Evolutionary conservation across 2,113 vertebrate genomes (phyloP).

Genomic region (Tragelaphus strepsiceros): DNA sequence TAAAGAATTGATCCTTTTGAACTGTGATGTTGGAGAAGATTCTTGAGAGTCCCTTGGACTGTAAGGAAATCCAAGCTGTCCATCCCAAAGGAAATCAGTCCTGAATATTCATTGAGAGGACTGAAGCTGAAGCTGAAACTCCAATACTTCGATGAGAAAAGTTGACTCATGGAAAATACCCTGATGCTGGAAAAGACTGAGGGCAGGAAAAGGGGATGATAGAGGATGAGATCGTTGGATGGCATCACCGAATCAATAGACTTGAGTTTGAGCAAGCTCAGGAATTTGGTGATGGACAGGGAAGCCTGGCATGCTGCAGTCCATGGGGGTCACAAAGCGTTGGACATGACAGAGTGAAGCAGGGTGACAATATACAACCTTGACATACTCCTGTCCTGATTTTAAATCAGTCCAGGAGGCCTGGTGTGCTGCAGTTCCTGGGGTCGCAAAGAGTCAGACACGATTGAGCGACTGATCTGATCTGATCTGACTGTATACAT

Average conservation of each 20-base stretch:
- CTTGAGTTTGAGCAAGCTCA: background rate
- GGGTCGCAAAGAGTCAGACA: no score
- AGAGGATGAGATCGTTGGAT: background rate
- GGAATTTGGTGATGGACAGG: background rate
- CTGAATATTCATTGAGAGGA: background rate
- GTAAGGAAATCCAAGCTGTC: background rate
- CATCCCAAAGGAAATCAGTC: background rate
- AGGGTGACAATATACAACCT: background rate
- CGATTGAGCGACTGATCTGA: no score
- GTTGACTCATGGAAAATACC: background rate
- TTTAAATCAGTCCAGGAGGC: background rate
- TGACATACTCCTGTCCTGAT: background rate
- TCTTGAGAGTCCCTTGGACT: background rate
- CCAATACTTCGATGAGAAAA: background rate
- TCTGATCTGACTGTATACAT: background rate
- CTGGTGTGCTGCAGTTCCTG: no score
- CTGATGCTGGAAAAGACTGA: background rate
- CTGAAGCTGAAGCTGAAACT: background rate
- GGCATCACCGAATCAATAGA: background rate
- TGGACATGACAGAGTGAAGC: background rate
- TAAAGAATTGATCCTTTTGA: background rate
- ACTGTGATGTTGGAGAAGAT: background rate
- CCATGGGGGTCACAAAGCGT: background rate
- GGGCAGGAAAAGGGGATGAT: background rate
- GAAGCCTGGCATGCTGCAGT: background rate